These are phyloP conservation scores for Pseudopodoces humilis DNA, from an alignment of 2,113 vertebrate species.

Conservation along the genomic window DNA sequence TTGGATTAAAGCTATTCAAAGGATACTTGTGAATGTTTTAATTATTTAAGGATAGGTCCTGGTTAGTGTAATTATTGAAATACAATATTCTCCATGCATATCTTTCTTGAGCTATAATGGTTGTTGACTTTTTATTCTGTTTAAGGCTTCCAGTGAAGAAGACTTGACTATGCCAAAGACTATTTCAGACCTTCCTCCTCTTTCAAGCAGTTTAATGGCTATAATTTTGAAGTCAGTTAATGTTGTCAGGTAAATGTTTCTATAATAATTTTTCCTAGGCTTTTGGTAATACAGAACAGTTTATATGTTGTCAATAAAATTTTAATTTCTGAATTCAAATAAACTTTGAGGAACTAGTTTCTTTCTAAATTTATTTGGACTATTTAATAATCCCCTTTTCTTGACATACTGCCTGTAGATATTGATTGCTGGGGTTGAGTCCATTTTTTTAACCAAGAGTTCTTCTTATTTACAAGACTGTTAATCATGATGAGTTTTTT, in stretches of 20 bases:
- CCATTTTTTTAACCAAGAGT: background rate
- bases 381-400: background rate
- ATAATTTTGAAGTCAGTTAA: slow-evolving; percentile 77
- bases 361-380: background rate
- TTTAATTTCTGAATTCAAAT: background rate
- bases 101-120: background rate
- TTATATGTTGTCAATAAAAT: background rate
- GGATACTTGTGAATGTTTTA: background rate
- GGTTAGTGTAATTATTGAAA: background rate
- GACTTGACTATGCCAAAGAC: slow-evolving; percentile 74
- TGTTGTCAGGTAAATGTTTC: slow-evolving; percentile 79
- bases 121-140: background rate
- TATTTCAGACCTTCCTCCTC: slow-evolving; percentile 83
- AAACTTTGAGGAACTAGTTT: background rate
- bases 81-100: background rate
- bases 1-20: background rate
- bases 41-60: background rate
- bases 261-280: background rate
- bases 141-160: slow-evolving; percentile 69
- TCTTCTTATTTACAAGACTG: background rate
- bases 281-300: background rate
- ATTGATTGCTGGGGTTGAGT: background rate
- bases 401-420: background rate
- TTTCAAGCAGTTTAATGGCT: slow-evolving; percentile 81
- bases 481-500: background rate